These are phyloP conservation scores for Calephelis perditalis DNA, from an alignment of 2,888 invertebrate genomes.

Conservation along the genomic window DNA sequence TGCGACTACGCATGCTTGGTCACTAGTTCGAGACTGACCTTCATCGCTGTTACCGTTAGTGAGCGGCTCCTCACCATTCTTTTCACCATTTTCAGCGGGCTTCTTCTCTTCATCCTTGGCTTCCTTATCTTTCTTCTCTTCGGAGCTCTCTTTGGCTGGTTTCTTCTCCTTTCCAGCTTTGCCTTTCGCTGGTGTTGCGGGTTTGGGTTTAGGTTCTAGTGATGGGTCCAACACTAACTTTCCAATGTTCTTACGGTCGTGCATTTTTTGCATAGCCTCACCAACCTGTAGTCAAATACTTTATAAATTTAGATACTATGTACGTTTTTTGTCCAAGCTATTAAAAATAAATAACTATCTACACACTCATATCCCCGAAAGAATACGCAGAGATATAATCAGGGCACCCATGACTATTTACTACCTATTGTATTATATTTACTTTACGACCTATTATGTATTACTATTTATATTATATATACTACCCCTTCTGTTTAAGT, in stretches of 20 bases:
- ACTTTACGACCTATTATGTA: too few relatives aligned
- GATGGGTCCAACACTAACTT: constrained; percentile 91
- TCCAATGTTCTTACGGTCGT: constrained; percentile 93
- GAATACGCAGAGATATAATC: too few relatives aligned
- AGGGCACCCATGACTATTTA: too few relatives aligned
- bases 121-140: constrained; percentile 82
- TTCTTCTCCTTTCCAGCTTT: constrained; percentile 86
- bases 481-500: too few relatives aligned
- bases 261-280: constrained; percentile 95
- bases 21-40: constrained; percentile 69
- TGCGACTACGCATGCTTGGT: constrained; percentile 56
- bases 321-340: too few relatives aligned
- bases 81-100: constrained; percentile 65
- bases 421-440: too few relatives aligned
- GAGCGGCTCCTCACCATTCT: constrained; percentile 72
- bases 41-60: constrained; percentile 76
- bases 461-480: too few relatives aligned
- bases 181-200: constrained; percentile 86
- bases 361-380: too few relatives aligned
- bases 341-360: too few relatives aligned
- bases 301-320: not conserved
- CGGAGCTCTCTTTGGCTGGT: constrained; percentile 79
- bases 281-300: constrained; percentile 76
- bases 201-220: constrained; percentile 87
- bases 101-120: constrained; percentile 75